A percentile compares a stretch with the other conserved stretches of the same genome.
Evolutionary conservation across 1,140 invertebrate species (phyloP).

Genomic region (Chrysomallon squamiferum): DNA sequence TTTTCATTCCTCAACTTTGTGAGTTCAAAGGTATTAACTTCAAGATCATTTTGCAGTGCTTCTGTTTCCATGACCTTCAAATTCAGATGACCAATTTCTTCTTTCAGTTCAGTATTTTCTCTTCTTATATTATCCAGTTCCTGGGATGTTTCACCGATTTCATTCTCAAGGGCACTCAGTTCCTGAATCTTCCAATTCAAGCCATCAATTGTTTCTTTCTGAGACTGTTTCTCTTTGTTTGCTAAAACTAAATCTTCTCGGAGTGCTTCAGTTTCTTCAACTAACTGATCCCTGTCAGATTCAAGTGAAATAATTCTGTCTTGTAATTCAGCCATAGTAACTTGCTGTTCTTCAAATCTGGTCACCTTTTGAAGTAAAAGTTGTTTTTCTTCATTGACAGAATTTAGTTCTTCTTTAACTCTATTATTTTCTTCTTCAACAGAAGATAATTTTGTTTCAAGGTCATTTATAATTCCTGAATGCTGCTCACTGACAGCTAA

Average conservation of each 20-base stretch:
- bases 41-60: constrained; percentile 12
- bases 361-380: constrained; percentile 19
- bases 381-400: constrained; percentile 22
- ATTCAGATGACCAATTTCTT: constrained; percentile 7
- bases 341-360: constrained; percentile 14
- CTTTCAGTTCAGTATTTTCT: constrained; percentile 20
- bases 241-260: constrained; percentile 32
- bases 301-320: constrained; percentile 24
- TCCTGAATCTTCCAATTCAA: constrained; percentile 7
- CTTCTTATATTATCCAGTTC: neutral
- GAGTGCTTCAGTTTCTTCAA: constrained; percentile 44
- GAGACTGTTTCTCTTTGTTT: constrained; percentile 20
- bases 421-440: constrained; percentile 52
- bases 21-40: constrained; percentile 2
- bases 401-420: constrained; percentile 40
- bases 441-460: constrained; percentile 11
- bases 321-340: constrained; percentile 11
- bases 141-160: constrained; percentile 5
- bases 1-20: constrained; percentile 13
- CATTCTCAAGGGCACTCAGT: constrained; percentile 3
- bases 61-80: neutral
- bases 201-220: constrained; percentile 7
- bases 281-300: constrained; percentile 31
- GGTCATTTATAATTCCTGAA: constrained; percentile 11
- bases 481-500: neutral